Conservation (phyloP, 1,140 invertebrate species). For the honey bee (Apis mellifera) region Amel_HAv3.1 CM009944.2:1422501-1423000, state of each 20-base stretch:
- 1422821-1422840: not conserved
- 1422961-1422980: too few relatives aligned
- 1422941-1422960: not conserved
- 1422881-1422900: not conserved
- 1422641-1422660: too few relatives aligned
- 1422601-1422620: not conserved
- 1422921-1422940: not conserved
- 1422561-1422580: not conserved
- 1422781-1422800: not conserved
- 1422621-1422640: not conserved
- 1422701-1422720: not conserved
- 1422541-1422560: not conserved
- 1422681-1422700: not conserved
- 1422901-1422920: not conserved
- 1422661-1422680: not conserved
- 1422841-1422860: conserved; percentile 3
- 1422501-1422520: not conserved
- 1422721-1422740: conserved; percentile 21
- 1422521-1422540: too few relatives aligned
- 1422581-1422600: not conserved
- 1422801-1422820: not conserved
- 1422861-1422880: conserved; percentile 1
- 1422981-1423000: not conserved
- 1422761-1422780: not conserved
- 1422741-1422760: conserved; percentile 7